Base-by-base conservation (phyloP, 2,888 invertebrate species). In the Philopedon plagiatum region DNA sequence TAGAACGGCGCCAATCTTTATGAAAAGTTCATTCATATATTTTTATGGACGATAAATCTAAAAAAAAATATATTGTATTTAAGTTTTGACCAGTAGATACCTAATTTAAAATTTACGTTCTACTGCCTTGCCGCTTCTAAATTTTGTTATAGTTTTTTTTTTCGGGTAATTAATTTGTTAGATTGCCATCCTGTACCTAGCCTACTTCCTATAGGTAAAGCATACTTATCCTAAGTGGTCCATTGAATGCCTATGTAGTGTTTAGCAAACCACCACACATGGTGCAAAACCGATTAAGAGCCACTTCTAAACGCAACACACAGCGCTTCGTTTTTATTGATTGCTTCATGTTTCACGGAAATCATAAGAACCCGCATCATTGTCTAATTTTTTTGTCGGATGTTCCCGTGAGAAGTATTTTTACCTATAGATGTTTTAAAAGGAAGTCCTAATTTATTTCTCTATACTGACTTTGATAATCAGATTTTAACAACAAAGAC, bases 321-420 rank as follows among this genome's bases (percentile, higher is more conserved):
- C 54, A 61, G 65, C 29, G 51, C 18, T 71, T 34, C 46, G 21
- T 44, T 58, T 71, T 65, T 63, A 58, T 64, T 62, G 67, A 63
- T 64, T 64, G 67, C 37, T 65, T 65, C 64, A 70, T 60, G 71
- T 74, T 76, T 75, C 73, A 73, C 74, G 76, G 76, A 76, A 76
- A 77, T 63, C 63, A 67, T 62, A 76, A 72, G 62, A 68, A 75
- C 77, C 77, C 77, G 77, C 76, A 77, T 77, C 71, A 63, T 76
- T 66, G 69, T 67, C 60, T 71, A 21, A 63, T 65, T 73, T 60
- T 68, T 65, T 70, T n/a, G n/a, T n/a, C 58, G 75, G 68, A 69
- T 76, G 73, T 77, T 77, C 77, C 77, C 77, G 76, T 77, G 77
- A 76, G 77, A 77, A 73, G 46, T 41, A 3, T 57, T 13, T 15